A percentile compares a stretch with the other conserved stretches of the same genome.
Conservation (phyloP, 2,113 vertebrate genomes). For the Gnathonemus echidnorhynchus region DNA sequence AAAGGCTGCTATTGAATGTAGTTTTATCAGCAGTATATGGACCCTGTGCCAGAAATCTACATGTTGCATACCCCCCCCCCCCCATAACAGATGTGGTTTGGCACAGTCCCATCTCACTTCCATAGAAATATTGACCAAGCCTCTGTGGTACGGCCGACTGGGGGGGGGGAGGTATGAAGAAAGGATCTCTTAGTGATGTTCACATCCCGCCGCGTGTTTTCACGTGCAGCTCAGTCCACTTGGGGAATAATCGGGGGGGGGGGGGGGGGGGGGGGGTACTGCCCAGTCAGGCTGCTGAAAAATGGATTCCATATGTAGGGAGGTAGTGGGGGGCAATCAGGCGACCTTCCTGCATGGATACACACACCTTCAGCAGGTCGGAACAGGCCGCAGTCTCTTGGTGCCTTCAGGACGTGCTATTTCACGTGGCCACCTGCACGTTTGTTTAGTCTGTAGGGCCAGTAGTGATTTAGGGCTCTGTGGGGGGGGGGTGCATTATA, state of each 20-base stretch:
- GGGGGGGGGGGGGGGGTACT: not conserved
- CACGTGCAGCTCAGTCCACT: not conserved
- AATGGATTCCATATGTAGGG: not conserved
- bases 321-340: too few relatives aligned
- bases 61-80: not conserved
- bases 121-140: not conserved
- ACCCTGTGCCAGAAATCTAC: not conserved
- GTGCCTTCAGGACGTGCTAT: not conserved
- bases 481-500: not conserved
- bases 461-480: not conserved
- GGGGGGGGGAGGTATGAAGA: not conserved
- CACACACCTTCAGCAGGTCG: not conserved
- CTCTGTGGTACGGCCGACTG: not conserved
- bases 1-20: not conserved
- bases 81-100: not conserved
- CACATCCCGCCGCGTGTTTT: not conserved
- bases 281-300: not conserved
- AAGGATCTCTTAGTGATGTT: not conserved
- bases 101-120: not conserved
- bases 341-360: not conserved
- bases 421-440: not conserved
- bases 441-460: not conserved
- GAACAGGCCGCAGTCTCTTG: not conserved
- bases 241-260: not conserved
- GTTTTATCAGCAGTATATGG: not conserved